A percentile compares a stretch with the other conserved stretches of the same genome.
Evolutionary conservation across 2,113 vertebrate species (phyloP).

Genomic region (Isurus oxyrinchus): DNA sequence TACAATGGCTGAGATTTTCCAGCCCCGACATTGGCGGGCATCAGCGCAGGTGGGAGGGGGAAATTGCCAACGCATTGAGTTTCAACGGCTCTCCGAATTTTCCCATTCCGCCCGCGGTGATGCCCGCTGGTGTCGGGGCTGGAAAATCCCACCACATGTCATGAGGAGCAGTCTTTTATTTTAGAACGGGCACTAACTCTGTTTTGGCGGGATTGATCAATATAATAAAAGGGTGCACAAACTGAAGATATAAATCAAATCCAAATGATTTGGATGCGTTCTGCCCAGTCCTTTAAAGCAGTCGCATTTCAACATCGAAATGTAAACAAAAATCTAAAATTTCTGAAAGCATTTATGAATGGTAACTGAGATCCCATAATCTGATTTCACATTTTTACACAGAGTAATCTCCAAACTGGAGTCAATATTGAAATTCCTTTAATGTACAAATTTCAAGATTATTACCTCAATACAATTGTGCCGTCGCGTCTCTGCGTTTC

Average conservation of each 20-base stretch:
- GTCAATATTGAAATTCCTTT: neutral
- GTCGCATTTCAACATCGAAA: neutral
- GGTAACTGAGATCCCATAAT: neutral
- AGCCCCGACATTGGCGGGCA: no score
- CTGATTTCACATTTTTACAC: neutral
- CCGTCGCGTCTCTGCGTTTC: constrained; percentile 34
- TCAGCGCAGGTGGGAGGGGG: no score
- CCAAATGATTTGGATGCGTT: neutral
- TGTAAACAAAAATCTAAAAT: neutral
- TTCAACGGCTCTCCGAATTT: no score
- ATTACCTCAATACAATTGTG: constrained; percentile 57
- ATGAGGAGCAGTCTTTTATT: neutral
- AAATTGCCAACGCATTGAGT: no score
- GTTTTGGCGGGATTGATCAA: neutral
- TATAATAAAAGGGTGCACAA: neutral
- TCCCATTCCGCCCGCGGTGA: no score
- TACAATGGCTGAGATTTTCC: no score
- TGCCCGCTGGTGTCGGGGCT: no score
- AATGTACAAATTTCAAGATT: neutral
- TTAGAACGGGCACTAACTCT: neutral
- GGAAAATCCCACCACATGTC: no score
- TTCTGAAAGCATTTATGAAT: neutral
- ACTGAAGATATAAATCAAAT: neutral
- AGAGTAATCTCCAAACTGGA: neutral
- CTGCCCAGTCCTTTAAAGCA: neutral